Conservation (phyloP, 92 coral and sea anemone species). For the Parazoanthus darwini region DNA sequence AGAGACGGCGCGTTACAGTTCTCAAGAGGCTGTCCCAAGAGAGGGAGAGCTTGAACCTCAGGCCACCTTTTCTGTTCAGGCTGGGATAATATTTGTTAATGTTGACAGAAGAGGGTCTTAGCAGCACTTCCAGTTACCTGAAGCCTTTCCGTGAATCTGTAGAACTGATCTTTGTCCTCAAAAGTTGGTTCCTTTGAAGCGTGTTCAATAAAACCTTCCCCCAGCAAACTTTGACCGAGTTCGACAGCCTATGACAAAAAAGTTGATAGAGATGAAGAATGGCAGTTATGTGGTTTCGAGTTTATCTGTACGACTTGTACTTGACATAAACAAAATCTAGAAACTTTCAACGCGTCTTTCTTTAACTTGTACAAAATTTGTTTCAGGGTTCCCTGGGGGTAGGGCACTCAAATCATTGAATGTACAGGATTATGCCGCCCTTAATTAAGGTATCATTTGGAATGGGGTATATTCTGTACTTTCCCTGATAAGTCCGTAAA, state of each 20-base stretch:
- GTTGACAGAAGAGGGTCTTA: background rate
- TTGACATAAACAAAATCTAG: background rate
- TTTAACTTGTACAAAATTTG: too few species aligned
- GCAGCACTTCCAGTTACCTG: constrained; percentile 7
- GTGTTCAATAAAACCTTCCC: constrained; percentile 79
- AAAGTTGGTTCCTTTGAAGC: constrained; percentile 73
- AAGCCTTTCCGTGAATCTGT: constrained; percentile 58
- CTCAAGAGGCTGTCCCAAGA: too few species aligned
- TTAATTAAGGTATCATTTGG: too few species aligned
- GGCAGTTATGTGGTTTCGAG: background rate
- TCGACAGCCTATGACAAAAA: constrained; percentile 65
- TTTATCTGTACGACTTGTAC: background rate
- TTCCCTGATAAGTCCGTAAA: too few species aligned
- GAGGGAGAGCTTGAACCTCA: too few species aligned
- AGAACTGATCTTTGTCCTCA: constrained; percentile 89
- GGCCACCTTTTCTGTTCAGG: too few species aligned
- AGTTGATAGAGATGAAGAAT: background rate
- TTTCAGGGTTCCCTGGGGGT: too few species aligned
- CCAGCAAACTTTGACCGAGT: constrained; percentile 70
- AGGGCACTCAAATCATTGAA: too few species aligned
- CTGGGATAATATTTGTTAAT: background rate
- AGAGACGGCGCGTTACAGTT: too few species aligned
- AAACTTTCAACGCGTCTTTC: background rate
- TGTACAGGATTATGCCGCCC: too few species aligned
- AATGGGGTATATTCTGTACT: too few species aligned